Percentiles rank a stretch among this genome's conserved stretches.
phyloP scores from a whole-genome alignment of 2,113 vertebrate species.

The Strigops habroptila region DNA sequence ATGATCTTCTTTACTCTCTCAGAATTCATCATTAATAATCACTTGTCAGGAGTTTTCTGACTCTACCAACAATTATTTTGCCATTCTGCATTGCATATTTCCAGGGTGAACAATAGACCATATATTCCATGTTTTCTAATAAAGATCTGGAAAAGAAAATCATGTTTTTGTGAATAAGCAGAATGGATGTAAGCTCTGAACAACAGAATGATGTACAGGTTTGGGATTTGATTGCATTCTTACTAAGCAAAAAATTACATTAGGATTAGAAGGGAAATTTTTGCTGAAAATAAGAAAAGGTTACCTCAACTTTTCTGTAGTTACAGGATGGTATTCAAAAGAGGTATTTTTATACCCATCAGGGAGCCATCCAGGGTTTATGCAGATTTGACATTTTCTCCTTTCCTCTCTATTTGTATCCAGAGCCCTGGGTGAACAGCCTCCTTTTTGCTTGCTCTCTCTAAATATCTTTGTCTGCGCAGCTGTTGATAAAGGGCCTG shows the following conservation, averaged over 20 bases:
- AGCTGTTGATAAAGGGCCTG: not conserved
- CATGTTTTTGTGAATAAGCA: not conserved
- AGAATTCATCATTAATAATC: not conserved
- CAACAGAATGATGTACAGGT: not conserved
- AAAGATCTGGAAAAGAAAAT: not conserved
- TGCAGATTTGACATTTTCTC: conserved; percentile 60
- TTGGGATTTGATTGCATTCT: not conserved
- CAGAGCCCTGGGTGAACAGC: not conserved
- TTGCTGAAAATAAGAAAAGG: conserved; percentile 13
- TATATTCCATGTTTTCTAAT: not conserved
- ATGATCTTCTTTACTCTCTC: not conserved
- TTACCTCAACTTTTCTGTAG: not conserved
- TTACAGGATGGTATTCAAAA: not conserved
- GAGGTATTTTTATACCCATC: not conserved
- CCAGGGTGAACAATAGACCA: not conserved
- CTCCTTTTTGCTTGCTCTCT: not conserved
- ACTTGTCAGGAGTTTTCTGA: not conserved
- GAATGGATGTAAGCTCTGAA: not conserved
- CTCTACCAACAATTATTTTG: not conserved
- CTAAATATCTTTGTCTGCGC: conserved; percentile 19
- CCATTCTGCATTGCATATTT: not conserved
- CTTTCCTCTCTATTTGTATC: conserved; percentile 2
- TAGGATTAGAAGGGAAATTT: not conserved
- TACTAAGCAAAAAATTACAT: not conserved
- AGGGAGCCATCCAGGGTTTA: conserved; percentile 5